Conservation (phyloP, 2,888 invertebrate genomes). For the Neuroscelio doddi region DNA sequence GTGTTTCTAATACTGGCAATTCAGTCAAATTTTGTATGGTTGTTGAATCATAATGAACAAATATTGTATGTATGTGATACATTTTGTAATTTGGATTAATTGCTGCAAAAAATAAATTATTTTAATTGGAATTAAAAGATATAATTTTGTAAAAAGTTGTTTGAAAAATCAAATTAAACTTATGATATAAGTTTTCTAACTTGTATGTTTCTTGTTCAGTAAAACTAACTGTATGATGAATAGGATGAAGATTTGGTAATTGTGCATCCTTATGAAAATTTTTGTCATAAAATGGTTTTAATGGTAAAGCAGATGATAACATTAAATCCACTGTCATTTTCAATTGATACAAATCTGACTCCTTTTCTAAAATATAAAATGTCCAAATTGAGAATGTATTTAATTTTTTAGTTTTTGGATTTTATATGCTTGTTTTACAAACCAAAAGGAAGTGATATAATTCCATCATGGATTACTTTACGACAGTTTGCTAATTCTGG, state of each 20-base stretch:
- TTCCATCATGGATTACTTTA: conserved; percentile 76
- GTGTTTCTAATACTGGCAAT: conserved; percentile 78
- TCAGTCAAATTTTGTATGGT: conserved; percentile 81
- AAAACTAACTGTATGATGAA: conserved; percentile 82
- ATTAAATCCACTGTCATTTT: conserved; percentile 79
- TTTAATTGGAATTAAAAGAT: too few relatives aligned
- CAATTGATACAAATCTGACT: conserved; percentile 78
- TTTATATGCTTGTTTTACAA: conserved; percentile 19
- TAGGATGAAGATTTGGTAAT: conserved; percentile 83
- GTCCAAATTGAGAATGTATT: too few relatives aligned
- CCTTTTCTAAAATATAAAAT: conserved; percentile 72
- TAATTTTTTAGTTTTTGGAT: conserved; percentile 8
- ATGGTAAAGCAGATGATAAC: conserved; percentile 77
- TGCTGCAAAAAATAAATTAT: conserved; percentile 30
- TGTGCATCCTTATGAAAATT: conserved; percentile 72
- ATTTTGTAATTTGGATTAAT: conserved; percentile 33
- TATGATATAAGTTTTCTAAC: conserved; percentile 80
- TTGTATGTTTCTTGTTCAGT: conserved; percentile 78
- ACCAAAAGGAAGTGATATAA: conserved; percentile 75
- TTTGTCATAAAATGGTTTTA: conserved; percentile 74
- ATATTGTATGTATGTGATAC: conserved; percentile 81
- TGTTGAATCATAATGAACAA: conserved; percentile 80
- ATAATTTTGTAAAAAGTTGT: too few relatives aligned
- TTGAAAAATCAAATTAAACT: conserved; percentile 74
- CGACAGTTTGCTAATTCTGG: conserved; percentile 74